Percentiles rank a stretch among this genome's conserved stretches.
phyloP scores from a whole-genome alignment of 2,113 vertebrate genomes.

The Brachypteracias leptosomus region DNA sequence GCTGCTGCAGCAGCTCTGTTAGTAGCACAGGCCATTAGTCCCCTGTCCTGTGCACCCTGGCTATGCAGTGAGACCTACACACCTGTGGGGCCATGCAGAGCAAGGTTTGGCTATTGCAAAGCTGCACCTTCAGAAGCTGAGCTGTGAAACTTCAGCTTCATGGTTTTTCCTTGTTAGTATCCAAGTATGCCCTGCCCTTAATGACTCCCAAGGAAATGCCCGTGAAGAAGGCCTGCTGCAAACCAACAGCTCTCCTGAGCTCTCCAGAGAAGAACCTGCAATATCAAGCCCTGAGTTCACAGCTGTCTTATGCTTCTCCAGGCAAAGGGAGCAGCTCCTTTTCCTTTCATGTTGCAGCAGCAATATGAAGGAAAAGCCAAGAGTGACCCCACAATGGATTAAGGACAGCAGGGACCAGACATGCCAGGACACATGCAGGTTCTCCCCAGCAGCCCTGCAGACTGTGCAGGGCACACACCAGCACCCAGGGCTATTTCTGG shows the following conservation, averaged over 20 bases:
- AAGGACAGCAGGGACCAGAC: not conserved
- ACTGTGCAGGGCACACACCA: too few relatives aligned
- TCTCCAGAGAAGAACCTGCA: not conserved
- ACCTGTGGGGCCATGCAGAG: not conserved
- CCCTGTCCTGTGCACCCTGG: not conserved
- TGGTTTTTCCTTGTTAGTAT: not conserved
- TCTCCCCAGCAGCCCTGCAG: not conserved
- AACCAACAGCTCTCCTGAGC: not conserved
- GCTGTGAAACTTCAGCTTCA: not conserved
- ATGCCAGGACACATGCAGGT: fast-evolving
- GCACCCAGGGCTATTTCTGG: not conserved
- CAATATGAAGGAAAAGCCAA: not conserved
- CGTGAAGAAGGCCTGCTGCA: not conserved
- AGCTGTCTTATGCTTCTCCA: not conserved
- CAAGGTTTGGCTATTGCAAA: not conserved
- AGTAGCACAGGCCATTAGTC: not conserved
- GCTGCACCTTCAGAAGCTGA: not conserved
- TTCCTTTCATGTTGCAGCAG: not conserved
- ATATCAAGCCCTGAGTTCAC: not conserved
- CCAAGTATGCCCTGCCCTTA: not conserved
- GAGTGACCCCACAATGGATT: not conserved
- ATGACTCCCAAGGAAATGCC: not conserved
- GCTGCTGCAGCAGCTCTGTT: not conserved
- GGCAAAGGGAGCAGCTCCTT: not conserved
- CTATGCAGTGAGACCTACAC: not conserved